Percentiles rank a stretch among this genome's conserved stretches.
These are phyloP conservation scores for Chlorodrepanis virens DNA, from an alignment of 2,113 vertebrate genomes.

Conservation along the genomic window DNA sequence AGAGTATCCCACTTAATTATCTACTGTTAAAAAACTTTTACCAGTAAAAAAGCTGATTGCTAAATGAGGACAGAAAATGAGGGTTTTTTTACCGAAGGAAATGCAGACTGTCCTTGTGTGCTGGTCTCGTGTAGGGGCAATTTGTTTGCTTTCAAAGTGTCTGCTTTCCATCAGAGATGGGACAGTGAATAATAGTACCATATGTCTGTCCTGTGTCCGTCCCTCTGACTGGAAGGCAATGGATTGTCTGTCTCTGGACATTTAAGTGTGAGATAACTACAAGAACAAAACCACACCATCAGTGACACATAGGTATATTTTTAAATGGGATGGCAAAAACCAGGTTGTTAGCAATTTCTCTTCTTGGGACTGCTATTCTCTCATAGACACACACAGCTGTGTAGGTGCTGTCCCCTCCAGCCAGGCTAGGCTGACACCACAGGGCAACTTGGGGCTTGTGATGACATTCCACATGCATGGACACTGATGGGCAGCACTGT, in stretches of 20 bases:
- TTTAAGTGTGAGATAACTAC: not conserved
- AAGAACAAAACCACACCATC: not conserved
- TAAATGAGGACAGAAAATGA: not conserved
- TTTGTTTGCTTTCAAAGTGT: not conserved
- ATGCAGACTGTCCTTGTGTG: not conserved
- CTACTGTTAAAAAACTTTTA: not conserved
- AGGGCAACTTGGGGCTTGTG: not conserved
- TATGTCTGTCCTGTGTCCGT: fast-evolving
- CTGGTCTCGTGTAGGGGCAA: not conserved
- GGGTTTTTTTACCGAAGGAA: not conserved
- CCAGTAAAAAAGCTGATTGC: not conserved
- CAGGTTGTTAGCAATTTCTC: not conserved
- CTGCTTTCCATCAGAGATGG: not conserved
- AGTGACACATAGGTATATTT: not conserved
- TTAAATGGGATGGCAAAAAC: not conserved
- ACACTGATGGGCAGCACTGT: not conserved
- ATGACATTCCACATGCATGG: not conserved
- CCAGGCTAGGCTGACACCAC: not conserved
- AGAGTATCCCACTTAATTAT: not conserved
- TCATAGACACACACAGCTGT: fast-evolving
- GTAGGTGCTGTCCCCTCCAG: too few species aligned
- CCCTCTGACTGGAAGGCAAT: not conserved
- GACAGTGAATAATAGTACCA: not conserved
- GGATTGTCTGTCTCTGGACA: not conserved
- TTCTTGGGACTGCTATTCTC: not conserved